Conservation (phyloP, 2,888 invertebrate genomes). For the Lordiphosa andalusiaca region DNA sequence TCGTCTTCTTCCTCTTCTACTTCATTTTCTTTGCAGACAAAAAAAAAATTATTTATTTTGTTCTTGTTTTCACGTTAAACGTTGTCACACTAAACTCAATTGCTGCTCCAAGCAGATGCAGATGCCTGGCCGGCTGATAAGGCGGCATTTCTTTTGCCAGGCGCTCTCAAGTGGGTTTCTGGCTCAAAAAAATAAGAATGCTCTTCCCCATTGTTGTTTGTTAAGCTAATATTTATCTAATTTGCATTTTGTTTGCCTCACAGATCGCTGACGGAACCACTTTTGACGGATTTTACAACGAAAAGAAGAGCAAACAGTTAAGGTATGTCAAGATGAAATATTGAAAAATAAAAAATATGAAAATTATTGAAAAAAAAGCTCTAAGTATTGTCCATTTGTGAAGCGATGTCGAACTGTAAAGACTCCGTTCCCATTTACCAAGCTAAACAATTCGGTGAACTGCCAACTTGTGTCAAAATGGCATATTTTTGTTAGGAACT, state of each 20-base stretch:
- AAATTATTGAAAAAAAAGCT: too few species aligned
- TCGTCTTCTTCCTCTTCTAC: constrained; percentile 7
- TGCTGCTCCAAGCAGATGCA: constrained; percentile 43
- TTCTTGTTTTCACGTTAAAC: constrained; percentile 73
- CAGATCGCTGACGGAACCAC: constrained; percentile 47
- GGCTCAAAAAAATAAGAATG: constrained; percentile 42
- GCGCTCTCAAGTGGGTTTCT: constrained; percentile 62
- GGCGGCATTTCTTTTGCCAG: constrained; percentile 34
- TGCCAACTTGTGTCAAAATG: too few species aligned
- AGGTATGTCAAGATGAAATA: constrained; percentile 37
- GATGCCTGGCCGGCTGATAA: constrained; percentile 45
- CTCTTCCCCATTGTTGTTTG: constrained; percentile 29
- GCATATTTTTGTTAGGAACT: too few species aligned
- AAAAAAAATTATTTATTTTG: constrained; percentile 71
- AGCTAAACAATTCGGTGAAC: too few species aligned
- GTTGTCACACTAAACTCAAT: constrained; percentile 73
- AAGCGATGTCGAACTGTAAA: too few species aligned
- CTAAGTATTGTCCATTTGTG: too few species aligned
- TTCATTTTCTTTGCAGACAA: constrained; percentile 33
- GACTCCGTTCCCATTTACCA: too few species aligned
- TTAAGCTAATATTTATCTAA: constrained; percentile 61
- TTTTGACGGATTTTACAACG: constrained; percentile 16
- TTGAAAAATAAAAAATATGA: constrained; percentile 13
- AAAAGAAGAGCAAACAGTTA: constrained; percentile 35
- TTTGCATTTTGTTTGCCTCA: constrained; percentile 62